Evolutionary conservation across 2,113 vertebrate species (phyloP), one percentile per base, ranked within the genome.

Genomic region (Scortum barcoo): DNA sequence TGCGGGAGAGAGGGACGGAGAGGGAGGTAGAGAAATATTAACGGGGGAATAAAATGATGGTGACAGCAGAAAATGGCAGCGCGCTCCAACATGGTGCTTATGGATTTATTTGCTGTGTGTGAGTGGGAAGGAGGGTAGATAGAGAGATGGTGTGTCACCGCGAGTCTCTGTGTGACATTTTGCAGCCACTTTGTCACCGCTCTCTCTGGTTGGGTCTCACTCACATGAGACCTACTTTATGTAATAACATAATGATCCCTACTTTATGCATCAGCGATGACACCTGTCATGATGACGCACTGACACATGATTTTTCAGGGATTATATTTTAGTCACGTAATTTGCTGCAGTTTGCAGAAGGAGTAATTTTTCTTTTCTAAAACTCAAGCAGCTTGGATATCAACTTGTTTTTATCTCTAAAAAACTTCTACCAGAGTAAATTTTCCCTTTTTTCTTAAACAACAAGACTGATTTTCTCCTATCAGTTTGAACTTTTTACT

Each of bases 31-130:
- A 71, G 79, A 86, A 86, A 90, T 90, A 93, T 94, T 92, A 93
- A 92, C 84, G 60, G 76, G 78, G 58, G 78, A 86, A 91, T 92
- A 89, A 93, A 93, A 88, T 72, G 88, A 93, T 93, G 83, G 91
- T 93, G 92, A 91, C 89, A 92, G 92, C 84, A 90, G 89, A 94
- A 93, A 91, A 91, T 87, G 85, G 90, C 82, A 87, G 81, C 7
- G 13, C 36, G 28, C 77, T 87, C 77, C 81, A 56, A 76, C 86
- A 81, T 19, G 68, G 89, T 92, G 90, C 86, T 89, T 82, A 87
- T 89, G 88, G 88, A 91, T 91, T 91, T 89, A 89, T 91, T 86
- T 71, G 48, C 62, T 36, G 76, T 78, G 63, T 58, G 54, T 60
- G 38, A 46, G 50, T 12, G 62, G 42, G 30, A 7, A 60, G 53